These are phyloP conservation scores for Glaucopsyche alexis DNA, from an alignment of 2,888 invertebrate genomes.

Conservation along the genomic window DNA sequence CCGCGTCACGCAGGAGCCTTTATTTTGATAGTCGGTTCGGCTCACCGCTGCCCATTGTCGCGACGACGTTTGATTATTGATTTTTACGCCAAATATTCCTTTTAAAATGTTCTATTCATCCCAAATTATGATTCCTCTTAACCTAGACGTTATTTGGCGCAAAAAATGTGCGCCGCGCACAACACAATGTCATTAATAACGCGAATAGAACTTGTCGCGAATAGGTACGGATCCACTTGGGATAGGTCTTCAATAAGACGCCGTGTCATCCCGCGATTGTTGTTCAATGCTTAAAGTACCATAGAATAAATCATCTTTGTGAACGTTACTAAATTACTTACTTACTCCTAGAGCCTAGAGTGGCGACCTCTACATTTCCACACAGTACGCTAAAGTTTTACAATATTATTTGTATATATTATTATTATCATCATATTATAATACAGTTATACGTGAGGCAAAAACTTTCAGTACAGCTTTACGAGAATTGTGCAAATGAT, in stretches of 20 bases:
- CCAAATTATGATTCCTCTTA: slow-evolving; percentile 72
- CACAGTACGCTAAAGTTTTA: too few relatives aligned
- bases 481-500: too few relatives aligned
- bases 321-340: too few relatives aligned
- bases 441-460: too few relatives aligned
- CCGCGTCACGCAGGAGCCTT: slow-evolving; percentile 67
- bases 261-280: slow-evolving; percentile 39
- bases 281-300: not conserved
- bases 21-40: slow-evolving; percentile 75
- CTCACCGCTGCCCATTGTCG: slow-evolving; percentile 71
- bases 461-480: too few relatives aligned
- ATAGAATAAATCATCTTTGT: too few relatives aligned
- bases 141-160: slow-evolving; percentile 62
- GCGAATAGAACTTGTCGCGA: slow-evolving; percentile 70
- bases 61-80: slow-evolving; percentile 73
- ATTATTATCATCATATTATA: too few relatives aligned
- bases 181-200: slow-evolving; percentile 75
- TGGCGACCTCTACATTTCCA: too few relatives aligned
- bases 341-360: too few relatives aligned
- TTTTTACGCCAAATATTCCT: slow-evolving; percentile 78
- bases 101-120: slow-evolving; percentile 68
- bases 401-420: too few relatives aligned
- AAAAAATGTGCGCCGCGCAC: slow-evolving; percentile 54
- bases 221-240: slow-evolving; percentile 44
- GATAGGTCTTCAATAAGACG: slow-evolving; percentile 31